Base-by-base conservation (phyloP, 2,888 invertebrate species). In the Druceiella hillmani region DNA sequence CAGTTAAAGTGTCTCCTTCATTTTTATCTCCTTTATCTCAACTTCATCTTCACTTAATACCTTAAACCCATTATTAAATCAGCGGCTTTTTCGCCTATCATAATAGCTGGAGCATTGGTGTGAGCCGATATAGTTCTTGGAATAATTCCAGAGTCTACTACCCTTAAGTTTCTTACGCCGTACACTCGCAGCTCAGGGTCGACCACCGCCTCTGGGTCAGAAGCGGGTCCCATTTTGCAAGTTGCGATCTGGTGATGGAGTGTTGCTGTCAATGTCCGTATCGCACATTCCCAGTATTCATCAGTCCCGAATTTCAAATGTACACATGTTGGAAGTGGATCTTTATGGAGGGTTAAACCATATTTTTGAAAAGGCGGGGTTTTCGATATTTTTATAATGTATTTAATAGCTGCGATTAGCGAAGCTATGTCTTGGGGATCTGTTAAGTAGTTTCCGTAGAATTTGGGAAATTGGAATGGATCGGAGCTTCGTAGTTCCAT, bases 401-500 rank as follows among this genome's bases (percentile, higher is more conserved):
- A 64, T 17, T 22, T 15, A 9, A 65, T 62, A 7, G 70, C 74
- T 49, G 74, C 67, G 4, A 75, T 54, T 26, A 76, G 50, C 1
- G 64, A 56, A 13, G 57, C 56, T 6, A 74, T 48, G 45, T 82
- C 82, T 15, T 63, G 54, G 4, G 59, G 59, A n/a, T 74, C 61
- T 2, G 68, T 57, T 45, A 82, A 68, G 51, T 82, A 83, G 55
- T 81, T 78, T 1, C 79, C 77, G 49, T 78, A 74, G 33, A 83
- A 69, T 3, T 70, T 50, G 0, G 82, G 82, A 24, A 71, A 63
- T 10, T 71, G 66, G 27, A 66, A 54, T 0, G 81, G 80, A 55
- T 81, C 64, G 2, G 53, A 59, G 2, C 74, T 71, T 26, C 68
- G 64, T 3, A 83, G 59, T 40, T 65, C 71, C 7, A 83, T 50